phyloP scores from a whole-genome alignment of 2,113 vertebrate genomes.

The Lethenteron reissneri region DNA sequence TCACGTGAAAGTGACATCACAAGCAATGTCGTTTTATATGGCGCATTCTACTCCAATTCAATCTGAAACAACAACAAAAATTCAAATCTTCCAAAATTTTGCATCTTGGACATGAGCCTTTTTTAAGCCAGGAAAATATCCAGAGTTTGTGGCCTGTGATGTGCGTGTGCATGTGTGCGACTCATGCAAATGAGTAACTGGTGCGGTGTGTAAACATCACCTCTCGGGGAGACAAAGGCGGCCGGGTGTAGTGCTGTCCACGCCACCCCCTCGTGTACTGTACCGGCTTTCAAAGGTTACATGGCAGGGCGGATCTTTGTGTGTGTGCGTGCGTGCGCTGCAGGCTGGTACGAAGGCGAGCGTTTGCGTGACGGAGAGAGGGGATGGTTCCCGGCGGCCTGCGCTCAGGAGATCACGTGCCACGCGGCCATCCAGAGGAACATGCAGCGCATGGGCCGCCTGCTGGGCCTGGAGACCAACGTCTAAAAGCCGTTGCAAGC shows the following conservation, averaged over 20 bases:
- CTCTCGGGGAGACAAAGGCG: no score
- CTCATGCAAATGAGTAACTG: no score
- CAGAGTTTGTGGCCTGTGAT: no score
- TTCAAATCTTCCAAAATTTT: no score
- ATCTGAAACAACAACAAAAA: no score
- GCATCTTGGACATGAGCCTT: no score
- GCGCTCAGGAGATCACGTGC: slow-evolving; percentile 61
- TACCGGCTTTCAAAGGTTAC: background rate
- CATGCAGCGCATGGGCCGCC: slow-evolving; percentile 76
- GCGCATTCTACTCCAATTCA: no score
- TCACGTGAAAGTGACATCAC: no score
- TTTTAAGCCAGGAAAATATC: no score
- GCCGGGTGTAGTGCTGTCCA: background rate
- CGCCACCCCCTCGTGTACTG: background rate
- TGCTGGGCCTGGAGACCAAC: slow-evolving; percentile 73
- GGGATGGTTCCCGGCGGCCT: slow-evolving; percentile 76
- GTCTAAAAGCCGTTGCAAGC: slow-evolving; percentile 27
- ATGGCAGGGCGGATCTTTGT: background rate
- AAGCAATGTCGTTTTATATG: no score
- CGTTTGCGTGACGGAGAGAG: slow-evolving; percentile 56
- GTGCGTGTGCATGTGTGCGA: no score
- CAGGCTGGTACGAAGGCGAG: slow-evolving; percentile 84
- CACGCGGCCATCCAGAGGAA: slow-evolving; percentile 65
- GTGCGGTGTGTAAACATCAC: no score
- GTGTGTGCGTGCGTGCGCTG: background rate